Evolutionary conservation across 1,140 invertebrate species (phyloP).

Genomic region (Philotrypesis tridentata): DNA sequence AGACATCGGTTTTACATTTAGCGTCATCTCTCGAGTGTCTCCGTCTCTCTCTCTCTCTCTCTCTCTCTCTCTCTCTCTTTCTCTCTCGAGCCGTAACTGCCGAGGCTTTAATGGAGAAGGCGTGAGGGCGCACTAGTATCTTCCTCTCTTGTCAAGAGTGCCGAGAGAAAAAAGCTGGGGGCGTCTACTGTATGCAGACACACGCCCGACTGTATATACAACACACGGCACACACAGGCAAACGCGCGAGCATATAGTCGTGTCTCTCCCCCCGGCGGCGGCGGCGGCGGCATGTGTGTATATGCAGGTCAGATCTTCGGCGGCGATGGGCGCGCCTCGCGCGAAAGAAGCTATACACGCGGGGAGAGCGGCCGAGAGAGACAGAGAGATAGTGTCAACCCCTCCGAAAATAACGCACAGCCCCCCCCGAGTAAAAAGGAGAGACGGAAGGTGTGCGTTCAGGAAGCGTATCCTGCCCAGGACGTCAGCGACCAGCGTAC

Average conservation of each 20-base stretch:
- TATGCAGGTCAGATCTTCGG: slow-evolving; percentile 14
- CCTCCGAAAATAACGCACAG: not conserved
- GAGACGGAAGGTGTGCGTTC: not conserved
- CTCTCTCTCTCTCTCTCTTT: slow-evolving; percentile 4
- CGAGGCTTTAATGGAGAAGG: slow-evolving; percentile 43
- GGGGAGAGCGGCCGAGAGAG: not conserved
- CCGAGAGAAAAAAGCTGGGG: not conserved
- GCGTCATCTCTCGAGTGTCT: slow-evolving; percentile 48
- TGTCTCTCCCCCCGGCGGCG: too few species aligned
- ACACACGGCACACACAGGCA: too few species aligned
- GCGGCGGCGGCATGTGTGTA: not conserved
- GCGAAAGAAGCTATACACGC: not conserved
- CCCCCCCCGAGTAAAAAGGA: not conserved
- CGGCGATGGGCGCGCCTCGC: not conserved
- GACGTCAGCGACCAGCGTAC: too few species aligned
- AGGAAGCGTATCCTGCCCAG: too few species aligned
- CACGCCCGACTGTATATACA: not conserved
- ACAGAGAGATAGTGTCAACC: not conserved
- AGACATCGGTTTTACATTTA: slow-evolving; percentile 52
- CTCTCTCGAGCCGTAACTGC: slow-evolving; percentile 40
- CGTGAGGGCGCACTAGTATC: slow-evolving; percentile 31
- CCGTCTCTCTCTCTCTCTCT: slow-evolving; percentile 9
- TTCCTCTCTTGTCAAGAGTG: slow-evolving; percentile 23
- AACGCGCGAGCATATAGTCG: too few species aligned
- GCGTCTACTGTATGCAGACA: not conserved